Evolutionary conservation across 1,140 invertebrate genomes (phyloP).

Genomic region (Caligus rogercresseyi): DNA sequence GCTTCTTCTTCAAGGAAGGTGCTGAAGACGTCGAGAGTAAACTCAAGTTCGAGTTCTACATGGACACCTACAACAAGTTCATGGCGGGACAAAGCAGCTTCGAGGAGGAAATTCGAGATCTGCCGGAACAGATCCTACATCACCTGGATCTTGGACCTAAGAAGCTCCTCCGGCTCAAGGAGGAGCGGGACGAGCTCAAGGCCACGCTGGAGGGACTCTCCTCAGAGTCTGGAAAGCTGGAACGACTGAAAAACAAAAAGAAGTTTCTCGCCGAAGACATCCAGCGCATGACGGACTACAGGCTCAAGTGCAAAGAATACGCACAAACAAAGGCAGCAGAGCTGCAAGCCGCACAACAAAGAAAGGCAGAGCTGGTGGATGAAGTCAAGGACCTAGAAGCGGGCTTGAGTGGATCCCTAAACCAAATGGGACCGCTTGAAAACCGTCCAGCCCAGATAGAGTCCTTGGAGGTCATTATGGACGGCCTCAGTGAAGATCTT

Average conservation of each 20-base stretch:
- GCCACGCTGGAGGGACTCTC: neutral
- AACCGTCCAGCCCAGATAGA: neutral
- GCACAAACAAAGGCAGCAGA: neutral
- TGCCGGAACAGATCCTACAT: neutral
- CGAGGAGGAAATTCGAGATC: constrained; percentile 1
- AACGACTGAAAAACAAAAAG: neutral
- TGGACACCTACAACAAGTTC: neutral
- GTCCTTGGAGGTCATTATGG: neutral
- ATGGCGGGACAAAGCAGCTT: neutral
- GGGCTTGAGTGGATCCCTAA: too few relatives aligned
- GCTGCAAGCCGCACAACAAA: neutral
- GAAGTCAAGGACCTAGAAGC: neutral
- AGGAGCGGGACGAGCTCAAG: neutral
- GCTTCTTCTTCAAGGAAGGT: neutral
- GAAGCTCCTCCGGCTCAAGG: neutral
- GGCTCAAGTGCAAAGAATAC: neutral
- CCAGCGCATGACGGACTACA: neutral
- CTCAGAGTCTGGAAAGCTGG: neutral
- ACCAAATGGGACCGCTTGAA: too few relatives aligned
- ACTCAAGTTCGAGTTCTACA: constrained; percentile 3
- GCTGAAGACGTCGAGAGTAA: neutral
- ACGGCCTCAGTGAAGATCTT: neutral
- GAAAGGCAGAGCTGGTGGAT: neutral
- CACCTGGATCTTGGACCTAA: neutral
- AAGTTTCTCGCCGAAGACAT: neutral